Evolutionary conservation across 2,797 vertebrate species (phyloP).

Genomic region (Graptemys geographica): DNA sequence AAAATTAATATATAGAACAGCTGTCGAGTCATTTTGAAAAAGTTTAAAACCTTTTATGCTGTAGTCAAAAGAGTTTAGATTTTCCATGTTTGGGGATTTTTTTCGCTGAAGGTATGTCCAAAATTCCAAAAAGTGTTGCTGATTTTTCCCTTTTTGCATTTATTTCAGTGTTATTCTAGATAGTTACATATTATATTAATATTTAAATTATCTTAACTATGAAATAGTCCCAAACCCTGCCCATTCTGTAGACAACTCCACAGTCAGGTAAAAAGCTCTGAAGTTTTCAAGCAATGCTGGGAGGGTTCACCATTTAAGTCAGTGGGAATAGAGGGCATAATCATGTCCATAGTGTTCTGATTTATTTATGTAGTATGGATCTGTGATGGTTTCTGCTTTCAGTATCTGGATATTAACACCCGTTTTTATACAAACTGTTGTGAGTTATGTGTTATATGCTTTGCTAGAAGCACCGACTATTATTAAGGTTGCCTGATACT

Average conservation of each 20-base stretch:
- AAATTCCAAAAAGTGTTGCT: not conserved
- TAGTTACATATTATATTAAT: not conserved
- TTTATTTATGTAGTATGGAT: slow-evolving; percentile 51
- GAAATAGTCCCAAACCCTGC: not conserved
- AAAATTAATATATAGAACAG: slow-evolving; percentile 53
- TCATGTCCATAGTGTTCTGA: slow-evolving; percentile 42
- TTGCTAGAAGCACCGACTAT: not conserved
- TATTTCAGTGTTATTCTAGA: not conserved
- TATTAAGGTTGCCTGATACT: not conserved
- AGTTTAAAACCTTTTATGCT: not conserved
- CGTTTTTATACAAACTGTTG: slow-evolving; percentile 63
- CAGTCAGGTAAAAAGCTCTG: not conserved
- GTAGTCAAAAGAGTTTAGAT: not conserved
- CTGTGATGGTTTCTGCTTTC: slow-evolving; percentile 49
- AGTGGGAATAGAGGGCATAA: slow-evolving; percentile 52
- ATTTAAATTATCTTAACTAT: not conserved
- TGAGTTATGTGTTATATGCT: not conserved
- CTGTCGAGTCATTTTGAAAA: slow-evolving; percentile 2
- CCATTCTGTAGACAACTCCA: not conserved
- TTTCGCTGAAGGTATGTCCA: not conserved
- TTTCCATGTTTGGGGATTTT: not conserved
- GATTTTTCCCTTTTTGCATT: not conserved
- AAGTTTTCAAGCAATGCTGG: not conserved
- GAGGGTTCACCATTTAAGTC: slow-evolving; percentile 56
- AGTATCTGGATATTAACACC: slow-evolving; percentile 41